Conservation (phyloP, 2,888 invertebrate genomes). For the Drosophila paranaensis region DNA sequence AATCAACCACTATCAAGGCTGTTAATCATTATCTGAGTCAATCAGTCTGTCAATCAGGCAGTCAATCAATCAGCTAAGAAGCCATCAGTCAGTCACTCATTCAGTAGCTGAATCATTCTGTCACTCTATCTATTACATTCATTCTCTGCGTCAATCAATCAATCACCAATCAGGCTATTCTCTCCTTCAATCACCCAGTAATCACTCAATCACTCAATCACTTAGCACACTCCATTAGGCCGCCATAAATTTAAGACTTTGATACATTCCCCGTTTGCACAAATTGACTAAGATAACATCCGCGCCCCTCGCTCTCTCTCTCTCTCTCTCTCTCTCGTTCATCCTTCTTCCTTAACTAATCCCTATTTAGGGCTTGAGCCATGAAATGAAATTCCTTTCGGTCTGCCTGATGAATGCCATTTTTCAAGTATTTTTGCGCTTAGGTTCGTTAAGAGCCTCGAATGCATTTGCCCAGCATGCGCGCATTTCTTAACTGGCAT, state of each 20-base stretch:
- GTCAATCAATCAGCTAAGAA: background rate
- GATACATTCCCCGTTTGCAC: too few relatives aligned
- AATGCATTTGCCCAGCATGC: constrained; percentile 33
- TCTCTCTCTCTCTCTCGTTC: too few relatives aligned
- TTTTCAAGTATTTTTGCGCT: constrained; percentile 16
- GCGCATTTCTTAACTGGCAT: constrained; percentile 38
- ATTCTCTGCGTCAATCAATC: background rate
- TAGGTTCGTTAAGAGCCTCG: constrained; percentile 8
- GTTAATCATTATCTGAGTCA: too few relatives aligned
- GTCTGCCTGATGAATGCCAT: constrained; percentile 3
- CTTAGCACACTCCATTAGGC: too few relatives aligned
- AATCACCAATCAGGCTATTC: too few relatives aligned
- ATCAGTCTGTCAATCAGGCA: background rate
- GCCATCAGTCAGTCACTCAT: background rate
- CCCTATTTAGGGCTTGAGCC: background rate
- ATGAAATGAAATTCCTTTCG: constrained; percentile 6
- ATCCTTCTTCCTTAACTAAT: background rate
- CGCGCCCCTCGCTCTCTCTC: too few relatives aligned
- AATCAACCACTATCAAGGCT: background rate
- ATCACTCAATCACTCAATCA: background rate
- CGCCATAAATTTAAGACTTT: too few relatives aligned
- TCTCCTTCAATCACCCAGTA: too few relatives aligned
- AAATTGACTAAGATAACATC: background rate
- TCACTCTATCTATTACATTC: too few relatives aligned
- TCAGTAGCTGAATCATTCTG: background rate